Percentiles rank a stretch among this genome's conserved stretches.
phyloP scores from a whole-genome alignment of 2,888 invertebrate genomes.

The Stenurella melanura region DNA sequence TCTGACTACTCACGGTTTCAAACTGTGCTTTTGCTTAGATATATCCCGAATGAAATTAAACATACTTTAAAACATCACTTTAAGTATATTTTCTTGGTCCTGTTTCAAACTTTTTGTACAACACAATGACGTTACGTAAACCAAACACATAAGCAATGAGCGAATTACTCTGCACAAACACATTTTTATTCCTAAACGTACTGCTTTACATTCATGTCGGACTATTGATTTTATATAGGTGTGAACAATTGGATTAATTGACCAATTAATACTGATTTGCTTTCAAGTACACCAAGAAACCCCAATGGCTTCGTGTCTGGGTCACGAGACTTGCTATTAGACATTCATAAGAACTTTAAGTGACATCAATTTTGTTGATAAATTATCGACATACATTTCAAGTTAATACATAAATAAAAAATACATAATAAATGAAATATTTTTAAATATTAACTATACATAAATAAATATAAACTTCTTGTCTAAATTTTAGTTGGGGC shows the following conservation, averaged over 20 bases:
- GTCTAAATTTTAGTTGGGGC: too few relatives aligned
- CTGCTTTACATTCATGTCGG: neutral
- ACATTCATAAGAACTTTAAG: neutral
- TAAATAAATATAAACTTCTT: too few relatives aligned
- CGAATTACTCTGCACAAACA: neutral
- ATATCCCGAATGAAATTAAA: too few relatives aligned
- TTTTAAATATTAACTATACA: too few relatives aligned
- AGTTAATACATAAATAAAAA: neutral
- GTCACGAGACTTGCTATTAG: neutral
- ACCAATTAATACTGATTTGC: conserved; percentile 1
- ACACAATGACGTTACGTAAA: too few relatives aligned
- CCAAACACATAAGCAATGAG: too few relatives aligned
- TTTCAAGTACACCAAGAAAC: neutral
- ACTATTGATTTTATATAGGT: neutral
- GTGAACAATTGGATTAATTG: conserved; percentile 6
- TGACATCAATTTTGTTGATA: neutral
- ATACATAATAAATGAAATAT: too few relatives aligned
- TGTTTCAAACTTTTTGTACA: too few relatives aligned
- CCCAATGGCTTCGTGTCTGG: neutral
- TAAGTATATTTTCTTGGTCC: too few relatives aligned
- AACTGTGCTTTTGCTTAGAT: too few relatives aligned
- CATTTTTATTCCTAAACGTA: neutral
- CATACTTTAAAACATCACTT: too few relatives aligned
- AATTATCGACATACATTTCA: neutral
- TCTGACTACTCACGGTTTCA: too few relatives aligned